Evolutionary conservation across 2,113 vertebrate species (phyloP).

Genomic region (Rhinolophus ferrumequinum): DNA sequence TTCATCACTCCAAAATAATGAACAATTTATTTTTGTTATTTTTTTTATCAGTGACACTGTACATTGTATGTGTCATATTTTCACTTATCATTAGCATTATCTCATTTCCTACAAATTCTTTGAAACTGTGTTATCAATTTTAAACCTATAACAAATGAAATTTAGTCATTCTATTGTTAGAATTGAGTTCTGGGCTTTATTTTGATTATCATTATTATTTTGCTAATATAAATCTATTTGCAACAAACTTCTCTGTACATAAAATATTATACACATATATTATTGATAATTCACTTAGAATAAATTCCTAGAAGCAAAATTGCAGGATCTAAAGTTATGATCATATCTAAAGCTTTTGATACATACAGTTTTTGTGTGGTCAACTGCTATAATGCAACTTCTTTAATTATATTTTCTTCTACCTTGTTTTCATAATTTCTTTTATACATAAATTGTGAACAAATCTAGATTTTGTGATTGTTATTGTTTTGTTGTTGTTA

Average conservation of each 20-base stretch:
- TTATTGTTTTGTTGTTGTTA: not conserved
- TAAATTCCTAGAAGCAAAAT: not conserved
- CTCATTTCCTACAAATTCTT: not conserved
- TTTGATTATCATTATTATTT: not conserved
- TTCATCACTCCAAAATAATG: not conserved
- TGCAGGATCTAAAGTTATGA: not conserved
- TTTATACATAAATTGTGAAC: conserved; percentile 2
- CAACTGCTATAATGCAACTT: not conserved
- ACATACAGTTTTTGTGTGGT: not conserved
- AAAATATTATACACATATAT: not conserved
- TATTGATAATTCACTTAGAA: not conserved
- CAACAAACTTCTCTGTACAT: not conserved
- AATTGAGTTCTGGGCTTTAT: not conserved
- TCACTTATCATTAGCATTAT: not conserved
- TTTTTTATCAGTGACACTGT: not conserved
- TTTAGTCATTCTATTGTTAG: not conserved
- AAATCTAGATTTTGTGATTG: not conserved
- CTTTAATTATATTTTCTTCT: not conserved
- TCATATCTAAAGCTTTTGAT: not conserved
- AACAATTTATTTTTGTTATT: not conserved
- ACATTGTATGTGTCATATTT: not conserved
- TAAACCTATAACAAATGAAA: not conserved
- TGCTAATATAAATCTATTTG: not conserved
- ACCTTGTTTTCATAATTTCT: not conserved
- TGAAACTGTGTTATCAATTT: not conserved